A percentile compares a stretch with the other conserved stretches of the same genome.
phyloP scores from a whole-genome alignment of 2,797 vertebrate genomes.

The Enteromius anoplus region DNA sequence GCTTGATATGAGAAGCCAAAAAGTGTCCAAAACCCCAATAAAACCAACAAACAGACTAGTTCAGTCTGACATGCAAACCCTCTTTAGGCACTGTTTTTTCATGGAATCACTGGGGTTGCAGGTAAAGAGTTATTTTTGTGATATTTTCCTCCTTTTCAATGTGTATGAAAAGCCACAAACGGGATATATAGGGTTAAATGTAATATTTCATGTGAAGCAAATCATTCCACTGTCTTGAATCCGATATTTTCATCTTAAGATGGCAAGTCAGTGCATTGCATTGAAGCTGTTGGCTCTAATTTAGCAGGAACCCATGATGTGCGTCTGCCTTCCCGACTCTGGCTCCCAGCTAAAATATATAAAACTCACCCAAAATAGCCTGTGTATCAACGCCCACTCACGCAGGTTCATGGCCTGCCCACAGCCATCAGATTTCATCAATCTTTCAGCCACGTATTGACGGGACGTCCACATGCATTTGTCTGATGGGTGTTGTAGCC shows the following conservation, averaged over 20 bases:
- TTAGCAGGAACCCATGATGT: slow-evolving; percentile 58
- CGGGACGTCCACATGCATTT: slow-evolving; percentile 78
- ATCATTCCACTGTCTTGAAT: slow-evolving; percentile 40
- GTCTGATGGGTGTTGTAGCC: slow-evolving; percentile 69
- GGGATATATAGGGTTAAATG: background rate
- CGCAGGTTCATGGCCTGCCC: slow-evolving; percentile 71
- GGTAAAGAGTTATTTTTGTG: background rate
- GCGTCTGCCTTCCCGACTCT: slow-evolving; percentile 57
- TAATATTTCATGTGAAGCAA: slow-evolving; percentile 18
- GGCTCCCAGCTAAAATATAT: slow-evolving; percentile 67
- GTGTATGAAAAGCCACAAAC: background rate
- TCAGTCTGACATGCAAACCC: background rate
- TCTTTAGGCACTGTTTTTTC: background rate
- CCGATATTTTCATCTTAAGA: slow-evolving; percentile 46
- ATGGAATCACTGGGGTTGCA: background rate
- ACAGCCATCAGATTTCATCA: slow-evolving; percentile 76
- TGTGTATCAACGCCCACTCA: slow-evolving; percentile 69
- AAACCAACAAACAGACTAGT: too few species aligned
- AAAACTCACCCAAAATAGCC: slow-evolving; percentile 73
- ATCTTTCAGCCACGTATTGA: slow-evolving; percentile 80
- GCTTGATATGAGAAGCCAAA: background rate
- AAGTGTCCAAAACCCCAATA: background rate
- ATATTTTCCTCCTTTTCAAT: background rate
- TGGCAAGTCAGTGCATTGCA: slow-evolving; percentile 45
- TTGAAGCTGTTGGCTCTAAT: slow-evolving; percentile 61